Evolutionary conservation across 2,888 invertebrate species (phyloP).

Genomic region (Yponomeuta cagnagella): DNA sequence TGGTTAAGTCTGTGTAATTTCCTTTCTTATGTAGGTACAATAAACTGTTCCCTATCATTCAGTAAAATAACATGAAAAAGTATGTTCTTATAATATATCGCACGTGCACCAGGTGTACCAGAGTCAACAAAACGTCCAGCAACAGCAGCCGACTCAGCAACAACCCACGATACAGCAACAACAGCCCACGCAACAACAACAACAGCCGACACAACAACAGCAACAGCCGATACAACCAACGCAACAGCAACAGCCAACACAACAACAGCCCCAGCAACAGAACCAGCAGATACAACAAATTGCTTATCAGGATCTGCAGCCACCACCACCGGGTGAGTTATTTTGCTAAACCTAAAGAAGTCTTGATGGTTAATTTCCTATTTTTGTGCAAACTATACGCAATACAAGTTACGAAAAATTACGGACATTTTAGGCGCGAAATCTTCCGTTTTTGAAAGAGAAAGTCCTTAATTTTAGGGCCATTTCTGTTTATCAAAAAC

Average conservation of each 20-base stretch:
- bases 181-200: not conserved
- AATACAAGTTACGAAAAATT: no score
- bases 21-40: no score
- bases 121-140: slow-evolving; percentile 32
- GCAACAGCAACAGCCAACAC: not conserved
- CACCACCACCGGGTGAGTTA: not conserved
- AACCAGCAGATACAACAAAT: slow-evolving; percentile 2
- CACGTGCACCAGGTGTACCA: slow-evolving; percentile 44
- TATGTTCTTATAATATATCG: no score
- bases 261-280: not conserved
- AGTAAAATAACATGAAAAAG: no score
- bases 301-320: not conserved
- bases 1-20: no score
- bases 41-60: no score
- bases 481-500: no score
- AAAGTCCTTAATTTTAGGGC: no score
- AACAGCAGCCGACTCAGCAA: slow-evolving; percentile 22
- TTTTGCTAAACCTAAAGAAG: not conserved
- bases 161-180: not conserved
- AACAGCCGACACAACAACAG: not conserved
- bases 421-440: no score
- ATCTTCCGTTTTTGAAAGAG: no score
- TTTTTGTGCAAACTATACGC: no score
- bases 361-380: no score
- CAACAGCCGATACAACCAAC: not conserved